Percentiles rank a stretch among this genome's conserved stretches.
Conservation (phyloP, 2,797 vertebrate species). For the Anas bernieri region DNA sequence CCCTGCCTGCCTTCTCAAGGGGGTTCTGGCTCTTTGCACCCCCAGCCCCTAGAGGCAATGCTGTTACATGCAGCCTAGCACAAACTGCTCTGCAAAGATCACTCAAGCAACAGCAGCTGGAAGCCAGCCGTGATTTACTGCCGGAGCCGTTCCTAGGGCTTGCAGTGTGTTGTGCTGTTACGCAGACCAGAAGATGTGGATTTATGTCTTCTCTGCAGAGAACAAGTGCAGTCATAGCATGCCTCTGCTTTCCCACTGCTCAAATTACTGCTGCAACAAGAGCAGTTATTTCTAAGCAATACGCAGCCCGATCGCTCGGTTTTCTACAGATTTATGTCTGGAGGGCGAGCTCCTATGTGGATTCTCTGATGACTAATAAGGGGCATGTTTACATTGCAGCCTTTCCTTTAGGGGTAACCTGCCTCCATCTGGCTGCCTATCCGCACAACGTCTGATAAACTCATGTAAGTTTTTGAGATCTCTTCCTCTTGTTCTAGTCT, state of each 20-base stretch:
- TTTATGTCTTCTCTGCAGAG: constrained; percentile 41
- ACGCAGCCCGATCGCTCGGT: background rate
- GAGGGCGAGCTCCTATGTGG: background rate
- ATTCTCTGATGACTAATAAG: background rate
- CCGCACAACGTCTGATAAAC: background rate
- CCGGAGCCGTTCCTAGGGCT: background rate
- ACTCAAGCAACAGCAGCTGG: background rate
- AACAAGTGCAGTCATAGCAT: constrained; percentile 34
- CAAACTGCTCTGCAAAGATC: background rate
- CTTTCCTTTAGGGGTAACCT: background rate
- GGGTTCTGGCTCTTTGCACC: background rate
- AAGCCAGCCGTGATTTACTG: background rate
- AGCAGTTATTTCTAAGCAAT: constrained; percentile 31
- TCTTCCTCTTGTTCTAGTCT: background rate
- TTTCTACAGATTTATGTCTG: background rate
- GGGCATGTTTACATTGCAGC: background rate
- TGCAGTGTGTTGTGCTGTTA: background rate
- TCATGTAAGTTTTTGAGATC: background rate
- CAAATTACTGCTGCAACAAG: constrained; percentile 30
- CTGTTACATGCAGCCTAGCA: background rate
- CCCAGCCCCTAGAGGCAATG: background rate
- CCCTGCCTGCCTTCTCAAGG: rapidly evolving
- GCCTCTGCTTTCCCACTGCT: constrained; percentile 11
- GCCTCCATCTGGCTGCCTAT: background rate
- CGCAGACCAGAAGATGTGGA: background rate